A percentile compares a stretch with the other conserved stretches of the same genome.
phyloP scores from a whole-genome alignment of 2,888 invertebrate species.

The Xylota segnis region DNA sequence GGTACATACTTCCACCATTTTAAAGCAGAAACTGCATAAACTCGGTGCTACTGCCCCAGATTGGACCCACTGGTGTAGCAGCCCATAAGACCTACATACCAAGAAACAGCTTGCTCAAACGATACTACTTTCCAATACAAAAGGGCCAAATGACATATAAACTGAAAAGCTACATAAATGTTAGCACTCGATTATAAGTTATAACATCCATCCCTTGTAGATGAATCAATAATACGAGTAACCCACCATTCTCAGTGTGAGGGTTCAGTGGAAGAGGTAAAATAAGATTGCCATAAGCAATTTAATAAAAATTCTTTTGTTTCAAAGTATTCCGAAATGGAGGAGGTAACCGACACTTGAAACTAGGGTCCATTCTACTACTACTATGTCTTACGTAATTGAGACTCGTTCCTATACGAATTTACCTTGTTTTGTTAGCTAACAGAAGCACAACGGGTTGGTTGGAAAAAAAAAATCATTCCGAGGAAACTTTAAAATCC shows the following conservation, averaged over 20 bases:
- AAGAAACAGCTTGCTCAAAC: background rate
- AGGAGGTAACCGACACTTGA: constrained; percentile 1
- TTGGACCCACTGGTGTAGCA: background rate
- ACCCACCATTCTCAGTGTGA: background rate
- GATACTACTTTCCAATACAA: background rate
- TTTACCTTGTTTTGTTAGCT: constrained; percentile 20
- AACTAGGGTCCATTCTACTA: background rate
- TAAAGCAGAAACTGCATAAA: no score
- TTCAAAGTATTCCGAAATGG: constrained; percentile 11
- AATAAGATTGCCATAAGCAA: background rate
- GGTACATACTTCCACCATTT: no score
- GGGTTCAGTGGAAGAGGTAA: background rate
- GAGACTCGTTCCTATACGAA: background rate
- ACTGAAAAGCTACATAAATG: background rate
- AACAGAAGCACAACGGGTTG: constrained; percentile 21
- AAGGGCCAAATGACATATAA: background rate
- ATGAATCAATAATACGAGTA: constrained; percentile 22
- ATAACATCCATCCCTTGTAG: no score
- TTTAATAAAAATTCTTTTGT: background rate
- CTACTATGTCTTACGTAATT: constrained; percentile 21
- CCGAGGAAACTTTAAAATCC: constrained; percentile 50
- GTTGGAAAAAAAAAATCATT: constrained; percentile 6
- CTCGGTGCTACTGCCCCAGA: background rate
- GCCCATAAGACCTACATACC: background rate
- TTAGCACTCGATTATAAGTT: background rate